Conservation (phyloP, 2,888 invertebrate species). For the Brenthis ino region DNA sequence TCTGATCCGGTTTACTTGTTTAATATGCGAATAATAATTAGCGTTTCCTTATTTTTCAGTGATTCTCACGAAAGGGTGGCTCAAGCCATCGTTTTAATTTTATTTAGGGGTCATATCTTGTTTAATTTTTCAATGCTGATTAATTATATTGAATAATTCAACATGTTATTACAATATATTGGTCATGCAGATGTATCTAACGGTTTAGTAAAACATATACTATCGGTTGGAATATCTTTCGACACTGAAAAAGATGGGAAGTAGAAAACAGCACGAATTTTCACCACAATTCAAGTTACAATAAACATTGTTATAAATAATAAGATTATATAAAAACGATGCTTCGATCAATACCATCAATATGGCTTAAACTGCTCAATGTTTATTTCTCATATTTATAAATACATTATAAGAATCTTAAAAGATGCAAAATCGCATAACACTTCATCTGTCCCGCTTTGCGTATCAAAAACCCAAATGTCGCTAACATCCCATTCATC, state of each 20-base stretch:
- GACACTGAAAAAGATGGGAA: background rate
- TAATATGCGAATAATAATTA: conserved; percentile 81
- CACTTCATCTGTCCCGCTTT: conserved; percentile 18
- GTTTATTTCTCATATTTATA: conserved; percentile 21
- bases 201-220: no score
- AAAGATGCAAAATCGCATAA: conserved; percentile 10
- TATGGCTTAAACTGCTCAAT: conserved; percentile 17
- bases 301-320: conserved; percentile 6
- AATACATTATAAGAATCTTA: conserved; percentile 19
- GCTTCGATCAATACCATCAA: conserved; percentile 4
- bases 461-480: conserved; percentile 21
- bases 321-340: conserved; percentile 14
- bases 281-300: background rate
- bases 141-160: conserved; percentile 19
- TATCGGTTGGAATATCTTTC: no score
- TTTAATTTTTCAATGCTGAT: conserved; percentile 25
- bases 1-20: conserved; percentile 53
- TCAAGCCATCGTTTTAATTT: conserved; percentile 30
- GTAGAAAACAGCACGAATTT: background rate
- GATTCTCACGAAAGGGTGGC: conserved; percentile 73
- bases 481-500: conserved; percentile 27
- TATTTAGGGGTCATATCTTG: conserved; percentile 28
- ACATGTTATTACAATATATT: background rate
- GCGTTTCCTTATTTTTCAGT: conserved; percentile 66
- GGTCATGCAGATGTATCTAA: background rate